Conservation (phyloP, 2,888 invertebrate genomes). For the Deroplatys truncata region DNA sequence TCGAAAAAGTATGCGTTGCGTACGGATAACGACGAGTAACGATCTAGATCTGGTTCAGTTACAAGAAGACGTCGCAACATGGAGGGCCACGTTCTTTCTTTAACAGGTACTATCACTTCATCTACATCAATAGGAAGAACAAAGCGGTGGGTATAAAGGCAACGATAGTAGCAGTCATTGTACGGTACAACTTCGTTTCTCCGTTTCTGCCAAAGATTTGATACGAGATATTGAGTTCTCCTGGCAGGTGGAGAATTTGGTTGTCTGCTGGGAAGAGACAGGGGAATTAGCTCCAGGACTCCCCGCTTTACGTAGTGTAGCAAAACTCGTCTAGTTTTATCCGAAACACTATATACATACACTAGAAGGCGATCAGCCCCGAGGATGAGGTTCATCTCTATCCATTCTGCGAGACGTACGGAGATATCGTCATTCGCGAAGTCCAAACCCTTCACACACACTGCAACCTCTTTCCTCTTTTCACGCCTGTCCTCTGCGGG, state of each 20-base stretch:
- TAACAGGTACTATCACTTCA: constrained; percentile 66
- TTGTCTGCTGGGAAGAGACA: constrained; percentile 53
- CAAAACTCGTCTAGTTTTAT: constrained; percentile 53
- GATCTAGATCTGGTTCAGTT: constrained; percentile 42
- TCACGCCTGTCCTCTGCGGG: constrained; percentile 17
- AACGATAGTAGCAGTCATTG: constrained; percentile 74
- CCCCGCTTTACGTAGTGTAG: constrained; percentile 52
- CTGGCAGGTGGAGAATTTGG: constrained; percentile 45
- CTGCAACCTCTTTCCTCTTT: constrained; percentile 50
- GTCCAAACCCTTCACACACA: constrained; percentile 69
- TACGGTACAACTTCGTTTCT: constrained; percentile 69
- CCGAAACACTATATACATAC: constrained; percentile 58
- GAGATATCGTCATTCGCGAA: constrained; percentile 58
- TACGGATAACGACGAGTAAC: constrained; percentile 57
- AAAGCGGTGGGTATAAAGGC: constrained; percentile 48
- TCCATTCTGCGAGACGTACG: constrained; percentile 62
- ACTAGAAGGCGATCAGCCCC: constrained; percentile 64
- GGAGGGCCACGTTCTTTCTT: constrained; percentile 54
- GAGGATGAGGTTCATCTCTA: constrained; percentile 62
- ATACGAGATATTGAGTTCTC: constrained; percentile 41
- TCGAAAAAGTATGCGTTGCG: constrained; percentile 68
- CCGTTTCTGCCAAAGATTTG: constrained; percentile 63
- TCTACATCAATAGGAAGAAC: constrained; percentile 69
- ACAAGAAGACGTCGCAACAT: constrained; percentile 50
- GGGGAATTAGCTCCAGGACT: constrained; percentile 49